A percentile compares a stretch with the other conserved stretches of the same genome.
These are phyloP conservation scores for Mesitornis unicolor DNA, from an alignment of 2,113 vertebrate genomes.

Conservation along the genomic window DNA sequence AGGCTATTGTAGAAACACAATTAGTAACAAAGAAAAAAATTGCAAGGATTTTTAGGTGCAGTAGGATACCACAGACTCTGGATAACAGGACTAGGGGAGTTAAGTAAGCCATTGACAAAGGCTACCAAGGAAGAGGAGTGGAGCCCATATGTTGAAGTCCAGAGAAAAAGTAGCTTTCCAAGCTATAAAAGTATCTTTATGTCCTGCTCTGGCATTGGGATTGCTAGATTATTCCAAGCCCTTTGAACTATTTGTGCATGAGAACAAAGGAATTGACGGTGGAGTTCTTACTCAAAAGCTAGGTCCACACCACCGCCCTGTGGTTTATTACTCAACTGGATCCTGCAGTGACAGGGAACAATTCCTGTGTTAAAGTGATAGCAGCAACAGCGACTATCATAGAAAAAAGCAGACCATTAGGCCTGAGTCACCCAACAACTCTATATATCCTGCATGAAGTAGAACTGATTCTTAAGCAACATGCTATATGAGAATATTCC, in stretches of 20 bases:
- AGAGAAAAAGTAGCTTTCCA: neutral
- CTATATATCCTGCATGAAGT: too few relatives aligned
- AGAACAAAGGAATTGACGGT: too few relatives aligned
- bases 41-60: neutral
- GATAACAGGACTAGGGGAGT: neutral
- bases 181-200: too few relatives aligned
- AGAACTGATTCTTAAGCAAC: too few relatives aligned
- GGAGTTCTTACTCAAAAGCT: neutral
- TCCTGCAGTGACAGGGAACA: neutral
- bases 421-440: too few relatives aligned
- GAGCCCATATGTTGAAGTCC: neutral
- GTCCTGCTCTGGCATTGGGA: too few relatives aligned
- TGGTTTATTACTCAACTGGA: neutral
- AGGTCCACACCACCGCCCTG: neutral
- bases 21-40: neutral
- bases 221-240: too few relatives aligned
- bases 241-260: too few relatives aligned
- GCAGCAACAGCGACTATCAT: fast-evolving
- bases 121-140: neutral
- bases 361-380: too few relatives aligned
- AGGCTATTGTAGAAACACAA: neutral
- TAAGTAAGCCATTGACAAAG: neutral
- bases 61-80: neutral
- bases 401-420: neutral
- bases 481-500: too few relatives aligned